These are phyloP conservation scores for Pseudomyrmex sp. DNA, from an alignment of 1,140 invertebrate genomes.

Conservation along the genomic window DNA sequence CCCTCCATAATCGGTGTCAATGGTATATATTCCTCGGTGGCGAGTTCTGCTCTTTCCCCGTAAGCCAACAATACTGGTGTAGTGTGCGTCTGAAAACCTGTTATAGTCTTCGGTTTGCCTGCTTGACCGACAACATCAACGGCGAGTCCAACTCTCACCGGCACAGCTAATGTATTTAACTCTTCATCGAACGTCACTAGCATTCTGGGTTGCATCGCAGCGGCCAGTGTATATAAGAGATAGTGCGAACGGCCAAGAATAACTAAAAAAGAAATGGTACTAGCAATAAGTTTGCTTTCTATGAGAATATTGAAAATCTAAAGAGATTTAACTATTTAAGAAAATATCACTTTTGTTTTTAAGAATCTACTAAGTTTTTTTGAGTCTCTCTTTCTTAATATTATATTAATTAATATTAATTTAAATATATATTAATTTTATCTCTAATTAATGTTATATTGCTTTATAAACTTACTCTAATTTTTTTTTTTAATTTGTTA, in stretches of 20 bases:
- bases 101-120: constrained; percentile 99
- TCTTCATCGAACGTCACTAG: constrained; percentile 99
- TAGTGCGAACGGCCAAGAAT: constrained; percentile 99
- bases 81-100: constrained; percentile 99
- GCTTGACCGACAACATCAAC: constrained; percentile 99
- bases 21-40: constrained; percentile 98
- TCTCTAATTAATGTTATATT: too few relatives aligned
- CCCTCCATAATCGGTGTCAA: constrained; percentile 99
- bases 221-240: constrained; percentile 96
- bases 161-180: constrained; percentile 96
- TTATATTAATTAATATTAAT: too few relatives aligned
- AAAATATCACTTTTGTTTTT: too few relatives aligned
- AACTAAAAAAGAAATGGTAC: constrained; percentile 87
- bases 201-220: constrained; percentile 99
- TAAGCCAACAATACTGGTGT: constrained; percentile 98
- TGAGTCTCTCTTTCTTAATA: too few relatives aligned
- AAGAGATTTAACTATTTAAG: too few relatives aligned
- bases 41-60: constrained; percentile 98
- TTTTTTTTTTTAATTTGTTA: too few relatives aligned
- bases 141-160: constrained; percentile 98
- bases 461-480: too few relatives aligned
- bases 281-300: not conserved
- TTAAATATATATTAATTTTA: too few relatives aligned
- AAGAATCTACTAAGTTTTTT: too few relatives aligned
- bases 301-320: not conserved